Evolutionary conservation across 2,113 vertebrate species (phyloP), one percentile per base, ranked within the genome.

Genomic region (Clarias magur): DNA sequence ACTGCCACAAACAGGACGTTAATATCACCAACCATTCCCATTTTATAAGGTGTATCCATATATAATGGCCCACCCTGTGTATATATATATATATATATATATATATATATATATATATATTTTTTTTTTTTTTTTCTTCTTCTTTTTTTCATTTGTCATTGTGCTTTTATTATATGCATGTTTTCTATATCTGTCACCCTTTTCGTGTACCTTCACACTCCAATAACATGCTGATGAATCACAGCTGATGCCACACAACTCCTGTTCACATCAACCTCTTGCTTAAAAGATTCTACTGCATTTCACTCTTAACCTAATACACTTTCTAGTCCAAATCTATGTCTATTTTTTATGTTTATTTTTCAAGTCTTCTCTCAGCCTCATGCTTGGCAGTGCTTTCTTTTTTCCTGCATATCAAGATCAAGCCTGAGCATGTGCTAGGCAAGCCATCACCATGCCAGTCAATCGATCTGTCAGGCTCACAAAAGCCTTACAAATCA

Each of bases 341-440:
- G 30, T 81, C 79, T 80, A 54, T 91, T 89, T 91, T 92, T 93
- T 86, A 91, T 89, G 90, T 93, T 90, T 91, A 86, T 88, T 91
- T 87, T 91, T 93, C 91, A 92, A 93, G 90, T 62, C n/a, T 86
- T 80, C 89, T 91, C 89, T 90, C 56, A 83, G 85, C 30, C 19
- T 82, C 59, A 34, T 2, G 60, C 72, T 89, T 91, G 91, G 91
- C 92, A 92, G 85, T 80, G 73, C 81, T 57, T 85, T 88, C 86
- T 85, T 84, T 88, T 72, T 75, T 23, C 63, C 80, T 92, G 91
- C 91, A 70, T 86, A 67, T 88, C 92, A 88, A 88, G 87, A 78
- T 91, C 94, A 93, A 91, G 94, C 91, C 89, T 21, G 27, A 92
- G 92, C 94, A 91, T 93, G 94, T 88, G 91, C 79, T 12, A 89